These are phyloP conservation scores for Silurus glanis DNA, from an alignment of 2,113 vertebrate species.

Conservation along the genomic window DNA sequence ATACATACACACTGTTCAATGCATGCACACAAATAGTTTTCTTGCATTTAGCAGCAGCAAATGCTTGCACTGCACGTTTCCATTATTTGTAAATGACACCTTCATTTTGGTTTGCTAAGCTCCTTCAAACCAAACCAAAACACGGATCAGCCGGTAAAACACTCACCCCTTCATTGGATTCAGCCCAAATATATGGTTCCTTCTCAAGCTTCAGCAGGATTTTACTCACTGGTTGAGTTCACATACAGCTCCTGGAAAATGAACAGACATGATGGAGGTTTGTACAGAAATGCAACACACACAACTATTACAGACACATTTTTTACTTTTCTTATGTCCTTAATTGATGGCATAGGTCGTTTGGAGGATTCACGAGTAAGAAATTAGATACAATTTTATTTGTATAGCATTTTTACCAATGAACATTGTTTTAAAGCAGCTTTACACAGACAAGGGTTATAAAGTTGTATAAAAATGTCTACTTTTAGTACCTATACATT, in stretches of 20 bases:
- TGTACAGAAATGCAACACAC: background rate
- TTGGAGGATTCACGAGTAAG: no score
- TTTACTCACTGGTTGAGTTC: background rate
- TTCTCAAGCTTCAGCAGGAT: background rate
- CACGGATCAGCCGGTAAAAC: background rate
- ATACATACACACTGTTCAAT: background rate
- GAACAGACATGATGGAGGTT: background rate
- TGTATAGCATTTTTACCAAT: no score
- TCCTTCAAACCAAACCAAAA: no score
- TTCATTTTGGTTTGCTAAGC: background rate
- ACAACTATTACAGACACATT: no score
- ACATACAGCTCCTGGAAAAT: background rate
- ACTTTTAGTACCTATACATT: no score
- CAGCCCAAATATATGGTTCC: background rate
- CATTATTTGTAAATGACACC: background rate
- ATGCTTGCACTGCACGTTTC: no score
- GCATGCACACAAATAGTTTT: background rate
- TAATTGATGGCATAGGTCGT: no score
- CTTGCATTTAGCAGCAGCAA: background rate
- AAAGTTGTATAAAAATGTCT: no score
- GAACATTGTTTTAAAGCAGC: no score
- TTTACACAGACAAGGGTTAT: no score
- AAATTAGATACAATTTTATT: no score
- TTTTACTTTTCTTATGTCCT: no score
- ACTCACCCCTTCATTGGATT: slow-evolving; percentile 18